Conservation (phyloP, 2,888 invertebrate species). For the Caenorhabditis angaria region DNA sequence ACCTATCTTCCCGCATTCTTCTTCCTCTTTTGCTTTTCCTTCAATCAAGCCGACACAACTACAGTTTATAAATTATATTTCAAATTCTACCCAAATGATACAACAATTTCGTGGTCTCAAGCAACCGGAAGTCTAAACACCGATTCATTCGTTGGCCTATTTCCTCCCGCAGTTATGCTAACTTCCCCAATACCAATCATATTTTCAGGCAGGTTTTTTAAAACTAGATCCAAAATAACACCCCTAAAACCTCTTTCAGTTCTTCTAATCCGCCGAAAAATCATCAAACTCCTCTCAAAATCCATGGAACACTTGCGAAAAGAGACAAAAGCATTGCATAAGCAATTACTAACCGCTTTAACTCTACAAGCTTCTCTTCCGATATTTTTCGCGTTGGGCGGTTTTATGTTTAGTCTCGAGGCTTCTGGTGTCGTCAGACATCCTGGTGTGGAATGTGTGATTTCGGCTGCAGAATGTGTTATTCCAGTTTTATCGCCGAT, state of each 20-base stretch:
- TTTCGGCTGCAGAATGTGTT: neutral
- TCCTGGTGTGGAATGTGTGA: neutral
- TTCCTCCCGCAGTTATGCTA: neutral
- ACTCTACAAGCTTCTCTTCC: neutral
- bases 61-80: neutral
- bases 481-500: neutral
- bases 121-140: neutral
- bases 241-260: too few species aligned
- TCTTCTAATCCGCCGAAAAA: neutral
- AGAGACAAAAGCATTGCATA: neutral
- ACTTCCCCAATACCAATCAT: neutral
- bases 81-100: neutral
- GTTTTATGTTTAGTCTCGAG: neutral
- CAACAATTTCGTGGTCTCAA: neutral
- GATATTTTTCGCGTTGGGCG: neutral
- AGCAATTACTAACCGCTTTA: neutral
- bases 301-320: neutral
- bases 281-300: neutral
- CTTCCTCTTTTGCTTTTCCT: neutral
- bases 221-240: too few species aligned
- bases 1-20: neutral
- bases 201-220: too few species aligned
- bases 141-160: neutral
- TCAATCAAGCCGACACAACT: neutral
- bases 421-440: neutral